These are phyloP conservation scores for Panagrolaimus sp. DNA, from an alignment of 1,140 invertebrate species.

Conservation along the genomic window DNA sequence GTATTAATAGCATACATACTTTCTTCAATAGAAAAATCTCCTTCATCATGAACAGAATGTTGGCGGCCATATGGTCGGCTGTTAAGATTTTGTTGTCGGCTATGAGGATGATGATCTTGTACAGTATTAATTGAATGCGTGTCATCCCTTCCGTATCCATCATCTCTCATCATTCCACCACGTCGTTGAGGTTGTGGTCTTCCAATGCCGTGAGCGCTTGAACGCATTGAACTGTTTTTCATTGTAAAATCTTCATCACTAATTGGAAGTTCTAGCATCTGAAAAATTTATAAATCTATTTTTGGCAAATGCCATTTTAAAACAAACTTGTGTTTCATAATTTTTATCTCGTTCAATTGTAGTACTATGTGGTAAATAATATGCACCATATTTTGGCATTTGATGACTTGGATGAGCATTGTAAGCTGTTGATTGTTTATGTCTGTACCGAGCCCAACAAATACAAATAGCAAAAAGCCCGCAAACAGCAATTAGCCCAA, in stretches of 20 bases:
- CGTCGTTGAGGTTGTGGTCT: constrained; percentile 3
- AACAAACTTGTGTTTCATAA: constrained; percentile 47
- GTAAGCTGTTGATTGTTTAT: constrained; percentile 21
- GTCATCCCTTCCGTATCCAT: constrained; percentile 10
- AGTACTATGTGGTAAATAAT: constrained; percentile 19
- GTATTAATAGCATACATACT: constrained; percentile 51
- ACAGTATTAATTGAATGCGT: background rate
- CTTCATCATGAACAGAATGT: constrained; percentile 33
- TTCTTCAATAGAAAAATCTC: constrained; percentile 54
- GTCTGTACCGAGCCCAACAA: constrained; percentile 36
- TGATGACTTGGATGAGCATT: constrained; percentile 31
- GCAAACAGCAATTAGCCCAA: constrained; percentile 37
- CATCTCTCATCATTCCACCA: constrained; percentile 17
- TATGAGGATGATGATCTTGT: background rate
- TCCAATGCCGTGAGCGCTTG: constrained; percentile 25
- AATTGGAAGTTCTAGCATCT: constrained; percentile 54
- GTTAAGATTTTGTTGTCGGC: background rate
- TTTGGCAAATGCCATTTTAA: background rate
- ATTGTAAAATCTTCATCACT: constrained; percentile 53
- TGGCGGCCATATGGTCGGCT: constrained; percentile 26
- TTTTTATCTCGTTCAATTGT: constrained; percentile 39
- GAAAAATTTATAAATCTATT: constrained; percentile 17
- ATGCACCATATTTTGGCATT: constrained; percentile 32
- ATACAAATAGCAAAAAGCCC: constrained; percentile 33
- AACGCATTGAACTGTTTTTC: constrained; percentile 42